These are phyloP conservation scores for Enoplolaimus lenunculus DNA, from an alignment of 2,888 invertebrate genomes.

Conservation along the genomic window DNA sequence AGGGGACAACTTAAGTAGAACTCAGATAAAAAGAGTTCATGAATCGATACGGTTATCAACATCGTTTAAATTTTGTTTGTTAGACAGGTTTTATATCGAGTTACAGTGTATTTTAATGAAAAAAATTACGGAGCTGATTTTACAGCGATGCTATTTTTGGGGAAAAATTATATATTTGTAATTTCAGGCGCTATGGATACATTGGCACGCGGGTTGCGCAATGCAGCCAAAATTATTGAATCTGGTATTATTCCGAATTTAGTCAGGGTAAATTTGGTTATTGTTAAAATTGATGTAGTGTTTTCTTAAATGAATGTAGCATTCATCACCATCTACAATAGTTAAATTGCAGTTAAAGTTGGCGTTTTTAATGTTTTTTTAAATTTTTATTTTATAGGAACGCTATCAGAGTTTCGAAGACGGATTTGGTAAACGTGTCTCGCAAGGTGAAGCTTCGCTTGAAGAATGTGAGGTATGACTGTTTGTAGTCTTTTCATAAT, in stretches of 20 bases:
- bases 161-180: too few relatives aligned
- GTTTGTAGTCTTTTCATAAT: too few relatives aligned
- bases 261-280: slow-evolving; percentile 49
- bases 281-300: slow-evolving; percentile 2
- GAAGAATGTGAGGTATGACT: slow-evolving; percentile 40
- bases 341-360: neutral
- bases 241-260: slow-evolving; percentile 51
- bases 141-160: too few relatives aligned
- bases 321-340: neutral
- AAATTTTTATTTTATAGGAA: slow-evolving; percentile 45
- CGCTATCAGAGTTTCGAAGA: slow-evolving; percentile 50
- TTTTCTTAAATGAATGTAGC: slow-evolving; percentile 9
- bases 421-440: slow-evolving; percentile 51
- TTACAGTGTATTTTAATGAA: too few relatives aligned
- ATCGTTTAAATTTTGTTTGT: too few relatives aligned
- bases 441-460: slow-evolving; percentile 48
- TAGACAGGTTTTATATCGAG: too few relatives aligned
- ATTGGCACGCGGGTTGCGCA: slow-evolving; percentile 49
- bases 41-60: too few relatives aligned
- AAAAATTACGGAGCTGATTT: too few relatives aligned
- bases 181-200: slow-evolving; percentile 49
- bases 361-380: neutral
- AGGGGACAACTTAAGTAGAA: too few relatives aligned
- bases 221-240: slow-evolving; percentile 48
- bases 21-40: too few relatives aligned